Base-by-base conservation (phyloP, 2,797 vertebrate genomes). In the Knipowitschia caucasica region DNA sequence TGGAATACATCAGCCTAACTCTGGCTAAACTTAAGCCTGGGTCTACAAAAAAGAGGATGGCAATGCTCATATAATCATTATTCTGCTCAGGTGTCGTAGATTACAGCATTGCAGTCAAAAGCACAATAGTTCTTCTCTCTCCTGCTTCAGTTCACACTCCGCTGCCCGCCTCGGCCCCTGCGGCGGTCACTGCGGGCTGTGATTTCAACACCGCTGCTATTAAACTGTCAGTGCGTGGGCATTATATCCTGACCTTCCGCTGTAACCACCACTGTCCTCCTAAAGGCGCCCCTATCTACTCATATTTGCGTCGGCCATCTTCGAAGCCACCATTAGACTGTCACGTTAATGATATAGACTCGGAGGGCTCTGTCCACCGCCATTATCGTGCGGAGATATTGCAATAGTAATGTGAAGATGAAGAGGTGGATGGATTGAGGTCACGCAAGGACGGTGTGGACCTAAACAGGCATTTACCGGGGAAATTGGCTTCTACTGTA, bases 171-270 rank as follows among this genome's bases (percentile, higher is more conserved):
- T 35, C 34, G n/a, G 34, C 4, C 30, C 11, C 6, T 35, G 14
- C 7, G 14, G 25, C 43, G 17, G 25, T 4, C 43, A 17, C 43
- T 17, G 14, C 9, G 3, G n/a, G 24, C 14, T 5, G 2, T 12
- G 43, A 18, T 17, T 29, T 30, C n/a, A 5, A 2, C 9, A 1
- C 20, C 9, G 20, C 15, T 46, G 17, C 26, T 12, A 46, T 46
- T 30, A 46, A 46, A 10, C n/a, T 46, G 44, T 30, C 26, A 30
- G 4, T 1, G 44, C 26, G 0, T 8, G 4, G 7, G 25, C 18
- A 18, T 29, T 30, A 46, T 12, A 12, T 11, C 26, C 8, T 18
- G 44, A 46, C 44, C 44, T 46, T 46, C 44, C 29, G 10, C 43
- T 44, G n/a, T n/a, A 15, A 27, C 10, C 24, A 18, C 15, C 7